These are phyloP conservation scores for Mycteria americana DNA, from an alignment of 2,797 vertebrate genomes.

Conservation along the genomic window DNA sequence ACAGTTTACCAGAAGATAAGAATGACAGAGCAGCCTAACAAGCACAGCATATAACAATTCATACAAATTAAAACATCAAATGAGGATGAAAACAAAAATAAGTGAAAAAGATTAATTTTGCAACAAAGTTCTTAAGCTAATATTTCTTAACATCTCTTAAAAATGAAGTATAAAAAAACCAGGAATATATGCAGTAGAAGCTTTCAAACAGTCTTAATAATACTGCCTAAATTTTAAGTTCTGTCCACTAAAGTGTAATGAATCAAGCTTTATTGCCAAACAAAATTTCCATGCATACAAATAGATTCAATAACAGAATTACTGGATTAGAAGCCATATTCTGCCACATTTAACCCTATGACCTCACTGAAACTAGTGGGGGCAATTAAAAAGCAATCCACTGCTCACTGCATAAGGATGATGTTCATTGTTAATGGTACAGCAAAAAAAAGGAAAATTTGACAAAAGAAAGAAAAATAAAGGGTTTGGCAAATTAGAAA, in stretches of 20 bases:
- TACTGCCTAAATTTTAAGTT: neutral
- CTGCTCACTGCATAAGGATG: neutral
- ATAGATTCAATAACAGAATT: neutral
- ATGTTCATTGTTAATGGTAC: neutral
- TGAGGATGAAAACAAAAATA: neutral
- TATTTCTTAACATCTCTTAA: neutral
- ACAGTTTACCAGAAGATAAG: neutral
- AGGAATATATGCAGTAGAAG: neutral
- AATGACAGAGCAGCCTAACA: neutral
- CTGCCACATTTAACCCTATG: neutral
- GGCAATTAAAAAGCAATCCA: neutral
- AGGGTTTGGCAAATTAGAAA: neutral
- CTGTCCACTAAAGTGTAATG: neutral
- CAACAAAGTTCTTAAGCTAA: neutral
- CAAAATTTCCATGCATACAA: neutral
- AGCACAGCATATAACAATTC: neutral
- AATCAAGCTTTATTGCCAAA: neutral
- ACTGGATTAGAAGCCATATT: neutral
- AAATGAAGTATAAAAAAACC: neutral
- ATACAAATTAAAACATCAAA: neutral
- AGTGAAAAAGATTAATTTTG: neutral
- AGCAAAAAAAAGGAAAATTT: neutral
- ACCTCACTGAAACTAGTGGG: neutral
- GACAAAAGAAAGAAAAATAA: neutral
- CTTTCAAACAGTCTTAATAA: neutral